A percentile compares a stretch with the other conserved stretches of the same genome.
These are phyloP conservation scores for Lomographa bimaculata DNA, from an alignment of 2,888 invertebrate genomes.

Conservation along the genomic window DNA sequence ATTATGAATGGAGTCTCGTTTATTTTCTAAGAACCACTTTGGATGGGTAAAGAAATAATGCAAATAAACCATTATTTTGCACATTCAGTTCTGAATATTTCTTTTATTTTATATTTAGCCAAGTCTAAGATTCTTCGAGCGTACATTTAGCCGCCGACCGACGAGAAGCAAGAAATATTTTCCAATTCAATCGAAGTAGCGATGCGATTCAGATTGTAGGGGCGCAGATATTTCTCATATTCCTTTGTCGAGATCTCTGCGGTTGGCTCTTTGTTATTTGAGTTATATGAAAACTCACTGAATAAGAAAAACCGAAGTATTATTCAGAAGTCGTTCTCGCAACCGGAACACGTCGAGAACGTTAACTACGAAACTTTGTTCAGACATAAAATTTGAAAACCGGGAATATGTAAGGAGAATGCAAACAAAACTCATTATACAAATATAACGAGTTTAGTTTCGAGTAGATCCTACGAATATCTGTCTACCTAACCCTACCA, in stretches of 20 bases:
- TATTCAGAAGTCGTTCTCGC: constrained; percentile 56
- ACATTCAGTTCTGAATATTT: constrained; percentile 10
- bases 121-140: constrained; percentile 9
- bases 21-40: constrained; percentile 13
- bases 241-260: constrained; percentile 72
- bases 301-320: constrained; percentile 68
- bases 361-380: constrained; percentile 50
- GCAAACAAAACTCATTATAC: constrained; percentile 38
- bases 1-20: constrained; percentile 46
- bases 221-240: constrained; percentile 75
- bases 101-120: constrained; percentile 16
- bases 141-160: constrained; percentile 25
- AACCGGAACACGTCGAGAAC: constrained; percentile 46
- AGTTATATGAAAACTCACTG: constrained; percentile 66
- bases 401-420: constrained; percentile 33
- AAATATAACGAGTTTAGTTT: constrained; percentile 29
- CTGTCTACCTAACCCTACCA: too few species aligned
- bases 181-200: constrained; percentile 68
- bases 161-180: constrained; percentile 63
- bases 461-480: constrained; percentile 22
- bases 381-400: constrained; percentile 33
- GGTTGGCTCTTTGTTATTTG: constrained; percentile 72
- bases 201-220: constrained; percentile 68
- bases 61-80: constrained; percentile 8
- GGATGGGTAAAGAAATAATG: constrained; percentile 10